A percentile compares a stretch with the other conserved stretches of the same genome.
These are phyloP conservation scores for Vidua macroura DNA, from an alignment of 2,113 vertebrate genomes.

Conservation along the genomic window DNA sequence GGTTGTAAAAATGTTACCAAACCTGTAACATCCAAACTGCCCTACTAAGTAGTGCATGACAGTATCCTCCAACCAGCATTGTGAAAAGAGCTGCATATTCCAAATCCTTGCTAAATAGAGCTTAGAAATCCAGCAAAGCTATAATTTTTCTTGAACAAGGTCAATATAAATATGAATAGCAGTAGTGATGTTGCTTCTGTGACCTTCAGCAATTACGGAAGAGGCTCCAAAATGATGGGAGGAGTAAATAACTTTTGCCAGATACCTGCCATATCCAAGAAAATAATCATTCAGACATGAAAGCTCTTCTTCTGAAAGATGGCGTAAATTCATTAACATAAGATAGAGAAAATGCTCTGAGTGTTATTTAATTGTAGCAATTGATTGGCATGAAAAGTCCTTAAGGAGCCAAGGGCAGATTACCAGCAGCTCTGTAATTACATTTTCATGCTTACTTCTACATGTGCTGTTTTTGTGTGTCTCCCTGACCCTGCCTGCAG, in stretches of 20 bases:
- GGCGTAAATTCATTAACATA: neutral
- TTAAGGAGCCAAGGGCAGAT: neutral
- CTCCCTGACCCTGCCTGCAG: slow-evolving; percentile 53
- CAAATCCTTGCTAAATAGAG: neutral
- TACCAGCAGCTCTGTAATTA: neutral
- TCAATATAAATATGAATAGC: neutral
- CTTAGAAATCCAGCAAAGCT: neutral
- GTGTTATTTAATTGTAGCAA: neutral
- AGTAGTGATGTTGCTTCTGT: neutral
- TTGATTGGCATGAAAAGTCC: neutral
- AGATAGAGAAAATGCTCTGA: neutral
- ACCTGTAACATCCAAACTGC: neutral
- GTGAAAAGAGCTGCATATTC: neutral
- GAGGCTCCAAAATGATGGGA: neutral
- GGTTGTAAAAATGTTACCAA: neutral
- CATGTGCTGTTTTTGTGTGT: neutral
- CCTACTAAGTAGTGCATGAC: neutral
- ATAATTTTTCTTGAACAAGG: neutral
- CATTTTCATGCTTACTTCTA: neutral
- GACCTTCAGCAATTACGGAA: neutral
- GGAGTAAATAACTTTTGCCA: neutral
- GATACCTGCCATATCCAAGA: neutral
- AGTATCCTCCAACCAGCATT: neutral
- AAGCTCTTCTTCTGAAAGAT: neutral
- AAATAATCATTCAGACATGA: neutral